Conservation (phyloP, 2,113 vertebrate species). For the Struthidea cinerea region DNA sequence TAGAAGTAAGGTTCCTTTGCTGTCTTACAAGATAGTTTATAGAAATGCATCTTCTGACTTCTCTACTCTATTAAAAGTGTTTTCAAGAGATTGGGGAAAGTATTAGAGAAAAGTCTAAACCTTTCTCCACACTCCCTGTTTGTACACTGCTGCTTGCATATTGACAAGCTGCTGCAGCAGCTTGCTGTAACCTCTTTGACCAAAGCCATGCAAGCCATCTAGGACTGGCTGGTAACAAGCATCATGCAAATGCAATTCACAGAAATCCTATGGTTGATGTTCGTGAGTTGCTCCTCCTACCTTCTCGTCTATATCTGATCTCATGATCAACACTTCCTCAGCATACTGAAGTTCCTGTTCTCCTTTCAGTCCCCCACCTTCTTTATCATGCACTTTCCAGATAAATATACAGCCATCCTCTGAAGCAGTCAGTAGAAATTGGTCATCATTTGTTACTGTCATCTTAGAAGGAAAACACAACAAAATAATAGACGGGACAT, state of each 20-base stretch:
- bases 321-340: slow-evolving; percentile 90
- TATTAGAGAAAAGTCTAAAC: background rate
- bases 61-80: background rate
- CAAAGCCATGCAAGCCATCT: background rate
- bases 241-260: background rate
- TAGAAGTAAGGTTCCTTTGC: background rate
- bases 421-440: slow-evolving; percentile 82
- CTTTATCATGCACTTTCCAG: slow-evolving; percentile 88
- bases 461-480: slow-evolving; percentile 72
- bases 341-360: slow-evolving; percentile 78
- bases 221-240: background rate
- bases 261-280: background rate
- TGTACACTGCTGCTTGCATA: background rate
- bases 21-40: background rate
- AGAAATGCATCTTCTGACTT: background rate
- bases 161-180: background rate
- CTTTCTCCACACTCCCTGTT: background rate
- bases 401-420: slow-evolving; percentile 87
- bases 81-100: background rate
- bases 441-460: slow-evolving; percentile 84
- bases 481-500: background rate
- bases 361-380: slow-evolving; percentile 73
- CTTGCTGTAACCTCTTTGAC: background rate
- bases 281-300: slow-evolving; percentile 59
- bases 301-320: slow-evolving; percentile 89